A percentile compares a stretch with the other conserved stretches of the same genome.
Evolutionary conservation across 2,113 vertebrate species (phyloP).

Genomic region (Myrmecophaga tridactyla): DNA sequence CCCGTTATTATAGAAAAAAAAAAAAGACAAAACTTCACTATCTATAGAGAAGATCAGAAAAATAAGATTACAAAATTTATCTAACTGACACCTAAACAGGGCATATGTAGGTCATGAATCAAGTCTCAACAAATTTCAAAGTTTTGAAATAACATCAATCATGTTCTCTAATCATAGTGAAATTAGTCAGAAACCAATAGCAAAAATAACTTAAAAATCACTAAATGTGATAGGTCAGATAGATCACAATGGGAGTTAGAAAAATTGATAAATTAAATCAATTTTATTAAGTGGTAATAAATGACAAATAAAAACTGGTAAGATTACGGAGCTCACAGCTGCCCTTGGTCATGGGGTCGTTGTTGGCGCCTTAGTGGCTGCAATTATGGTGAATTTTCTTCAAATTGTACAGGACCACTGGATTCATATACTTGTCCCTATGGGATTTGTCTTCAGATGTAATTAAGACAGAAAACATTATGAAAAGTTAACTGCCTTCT

Average conservation of each 20-base stretch:
- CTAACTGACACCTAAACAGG: background rate
- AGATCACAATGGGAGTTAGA: background rate
- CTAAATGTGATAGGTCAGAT: background rate
- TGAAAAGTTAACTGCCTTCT: constrained; percentile 84
- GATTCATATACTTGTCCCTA: constrained; percentile 83
- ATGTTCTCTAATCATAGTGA: background rate
- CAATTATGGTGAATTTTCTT: constrained; percentile 84
- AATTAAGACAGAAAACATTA: constrained; percentile 87
- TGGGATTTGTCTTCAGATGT: constrained; percentile 81
- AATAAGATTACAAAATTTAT: background rate
- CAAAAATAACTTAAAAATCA: background rate
- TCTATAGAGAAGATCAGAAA: background rate
- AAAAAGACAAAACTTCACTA: background rate
- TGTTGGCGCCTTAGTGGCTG: background rate
- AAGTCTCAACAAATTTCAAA: background rate
- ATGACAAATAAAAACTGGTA: no score
- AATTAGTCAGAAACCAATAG: background rate
- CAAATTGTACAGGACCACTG: constrained; percentile 80
- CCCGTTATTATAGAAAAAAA: background rate
- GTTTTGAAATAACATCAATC: background rate
- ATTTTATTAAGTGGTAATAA: background rate
- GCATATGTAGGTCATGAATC: background rate
- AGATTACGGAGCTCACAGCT: background rate
- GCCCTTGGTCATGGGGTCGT: no score
- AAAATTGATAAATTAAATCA: background rate